Conservation (phyloP, 2,888 invertebrate species). For the Alentia gelatinosa region DNA sequence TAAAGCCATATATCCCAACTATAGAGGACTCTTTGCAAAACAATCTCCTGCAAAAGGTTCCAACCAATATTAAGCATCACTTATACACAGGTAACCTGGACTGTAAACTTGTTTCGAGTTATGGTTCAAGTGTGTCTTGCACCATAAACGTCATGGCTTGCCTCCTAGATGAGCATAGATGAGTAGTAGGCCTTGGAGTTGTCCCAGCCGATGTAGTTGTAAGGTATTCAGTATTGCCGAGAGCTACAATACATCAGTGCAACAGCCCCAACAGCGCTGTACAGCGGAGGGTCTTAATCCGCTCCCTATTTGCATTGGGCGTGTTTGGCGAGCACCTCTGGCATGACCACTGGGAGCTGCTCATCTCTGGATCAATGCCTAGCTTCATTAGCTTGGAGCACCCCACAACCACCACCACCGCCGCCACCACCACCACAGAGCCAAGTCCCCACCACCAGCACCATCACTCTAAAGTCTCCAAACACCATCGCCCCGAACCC, state of each 20-base stretch:
- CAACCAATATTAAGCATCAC: too few species aligned
- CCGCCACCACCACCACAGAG: not conserved
- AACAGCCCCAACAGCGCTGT: not conserved
- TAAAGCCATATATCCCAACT: too few species aligned
- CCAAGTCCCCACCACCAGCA: not conserved
- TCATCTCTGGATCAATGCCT: conserved; percentile 30
- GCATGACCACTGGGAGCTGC: not conserved
- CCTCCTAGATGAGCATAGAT: too few species aligned
- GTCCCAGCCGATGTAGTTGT: too few species aligned
- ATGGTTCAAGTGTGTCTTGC: too few species aligned
- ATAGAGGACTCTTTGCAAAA: too few species aligned
- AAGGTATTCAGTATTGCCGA: not conserved
- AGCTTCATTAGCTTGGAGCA: not conserved
- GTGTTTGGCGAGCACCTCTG: conserved; percentile 21
- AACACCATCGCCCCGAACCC: not conserved
- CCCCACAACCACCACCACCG: not conserved
- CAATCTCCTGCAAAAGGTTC: too few species aligned
- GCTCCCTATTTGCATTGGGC: not conserved
- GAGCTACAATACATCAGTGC: not conserved
- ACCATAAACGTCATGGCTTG: too few species aligned
- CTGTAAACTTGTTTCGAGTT: too few species aligned
- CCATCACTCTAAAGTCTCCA: too few species aligned
- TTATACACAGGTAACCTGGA: too few species aligned
- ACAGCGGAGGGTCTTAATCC: not conserved
- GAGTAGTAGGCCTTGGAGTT: too few species aligned